Evolutionary conservation across 2,113 vertebrate species (phyloP).

Genomic region (Micromys minutus): DNA sequence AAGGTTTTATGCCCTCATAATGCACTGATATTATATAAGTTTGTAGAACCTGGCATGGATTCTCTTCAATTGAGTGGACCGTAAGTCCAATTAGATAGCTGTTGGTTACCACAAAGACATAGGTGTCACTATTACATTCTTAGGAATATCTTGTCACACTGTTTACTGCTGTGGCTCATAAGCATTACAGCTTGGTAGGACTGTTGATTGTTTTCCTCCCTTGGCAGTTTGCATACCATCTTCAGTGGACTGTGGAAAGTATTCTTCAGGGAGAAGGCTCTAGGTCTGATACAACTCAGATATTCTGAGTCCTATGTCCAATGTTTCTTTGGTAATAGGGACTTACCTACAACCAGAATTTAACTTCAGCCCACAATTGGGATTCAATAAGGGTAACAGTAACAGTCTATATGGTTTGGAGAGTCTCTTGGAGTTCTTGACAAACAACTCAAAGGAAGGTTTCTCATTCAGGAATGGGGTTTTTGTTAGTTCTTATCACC

Average conservation of each 20-base stretch:
- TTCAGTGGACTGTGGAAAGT: background rate
- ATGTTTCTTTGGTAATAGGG: background rate
- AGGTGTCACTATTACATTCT: background rate
- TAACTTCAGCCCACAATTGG: background rate
- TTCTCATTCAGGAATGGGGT: background rate
- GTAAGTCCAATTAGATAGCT: background rate
- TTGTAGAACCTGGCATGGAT: background rate
- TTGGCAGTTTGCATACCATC: background rate
- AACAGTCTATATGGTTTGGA: background rate
- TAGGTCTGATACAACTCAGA: background rate
- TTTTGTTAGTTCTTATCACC: background rate
- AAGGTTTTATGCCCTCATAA: background rate
- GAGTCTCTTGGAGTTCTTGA: background rate
- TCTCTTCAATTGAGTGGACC: background rate
- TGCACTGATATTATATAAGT: background rate
- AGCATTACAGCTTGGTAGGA: background rate
- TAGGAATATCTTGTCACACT: background rate
- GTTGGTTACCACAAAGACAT: background rate
- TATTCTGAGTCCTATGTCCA: background rate
- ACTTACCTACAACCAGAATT: background rate
- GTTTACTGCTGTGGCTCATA: background rate
- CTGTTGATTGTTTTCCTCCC: background rate
- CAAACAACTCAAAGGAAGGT: background rate
- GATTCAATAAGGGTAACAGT: background rate
- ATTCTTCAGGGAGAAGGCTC: background rate